Conservation (phyloP, 2,888 invertebrate genomes). For the Trichogramma dendrolimi region DNA sequence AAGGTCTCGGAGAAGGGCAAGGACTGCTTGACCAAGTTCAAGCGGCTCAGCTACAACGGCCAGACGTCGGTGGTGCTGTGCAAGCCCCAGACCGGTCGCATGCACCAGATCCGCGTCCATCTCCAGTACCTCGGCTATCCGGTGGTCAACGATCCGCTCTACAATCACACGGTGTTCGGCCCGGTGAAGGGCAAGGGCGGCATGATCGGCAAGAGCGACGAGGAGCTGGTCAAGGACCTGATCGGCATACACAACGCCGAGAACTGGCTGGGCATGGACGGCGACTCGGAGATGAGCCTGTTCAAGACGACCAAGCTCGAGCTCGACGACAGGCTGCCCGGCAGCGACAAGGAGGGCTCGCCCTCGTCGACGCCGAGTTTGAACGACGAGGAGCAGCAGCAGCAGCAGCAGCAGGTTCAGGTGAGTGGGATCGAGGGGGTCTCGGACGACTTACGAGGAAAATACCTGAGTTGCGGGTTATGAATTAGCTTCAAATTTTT, state of each 20-base stretch:
- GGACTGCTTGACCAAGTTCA: conserved; percentile 86
- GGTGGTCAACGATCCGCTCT: conserved; percentile 94
- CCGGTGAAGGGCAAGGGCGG: conserved; percentile 62
- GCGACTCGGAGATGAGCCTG: conserved; percentile 76
- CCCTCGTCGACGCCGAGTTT: conserved; percentile 55
- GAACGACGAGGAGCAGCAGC: conserved; percentile 50
- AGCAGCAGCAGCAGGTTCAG: conserved; percentile 38
- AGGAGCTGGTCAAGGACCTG: conserved; percentile 81
- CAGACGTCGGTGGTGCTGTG: conserved; percentile 91
- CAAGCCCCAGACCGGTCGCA: conserved; percentile 91
- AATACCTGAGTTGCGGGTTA: background rate
- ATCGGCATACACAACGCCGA: conserved; percentile 91
- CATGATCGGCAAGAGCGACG: conserved; percentile 66
- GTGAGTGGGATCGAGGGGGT: background rate
- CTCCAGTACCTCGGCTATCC: conserved; percentile 96
- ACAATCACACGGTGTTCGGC: conserved; percentile 95
- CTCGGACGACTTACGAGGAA: background rate
- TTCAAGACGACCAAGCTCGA: conserved; percentile 69
- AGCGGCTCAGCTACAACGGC: conserved; percentile 81
- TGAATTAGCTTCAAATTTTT: too few species aligned
- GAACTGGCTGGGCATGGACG: conserved; percentile 89
- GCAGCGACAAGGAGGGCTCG: conserved; percentile 60
- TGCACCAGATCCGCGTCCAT: conserved; percentile 99
- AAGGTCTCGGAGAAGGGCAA: conserved; percentile 91
- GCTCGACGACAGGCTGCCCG: conserved; percentile 61